These are phyloP conservation scores for Melanaphis sacchari DNA, from an alignment of 1,140 invertebrate species.

Conservation along the genomic window DNA sequence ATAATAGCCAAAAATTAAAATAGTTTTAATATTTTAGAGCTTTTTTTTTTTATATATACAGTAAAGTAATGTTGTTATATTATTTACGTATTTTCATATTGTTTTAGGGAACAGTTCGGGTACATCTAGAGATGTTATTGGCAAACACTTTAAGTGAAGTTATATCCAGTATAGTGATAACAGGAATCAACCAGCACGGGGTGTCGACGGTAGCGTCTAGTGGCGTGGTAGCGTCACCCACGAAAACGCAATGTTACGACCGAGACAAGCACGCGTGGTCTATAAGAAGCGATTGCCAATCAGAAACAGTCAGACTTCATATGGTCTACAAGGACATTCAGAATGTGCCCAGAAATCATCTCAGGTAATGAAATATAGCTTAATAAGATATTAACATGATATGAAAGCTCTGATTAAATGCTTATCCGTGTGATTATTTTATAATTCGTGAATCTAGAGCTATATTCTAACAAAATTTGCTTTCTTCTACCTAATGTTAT, in stretches of 20 bases:
- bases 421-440: neutral
- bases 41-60: neutral
- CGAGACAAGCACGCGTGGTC: constrained; percentile 85
- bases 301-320: constrained; percentile 78
- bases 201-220: constrained; percentile 66
- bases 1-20: neutral
- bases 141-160: constrained; percentile 79
- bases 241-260: constrained; percentile 77
- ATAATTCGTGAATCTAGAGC: neutral
- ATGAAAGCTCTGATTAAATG: neutral
- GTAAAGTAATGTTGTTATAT: neutral
- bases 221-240: constrained; percentile 61
- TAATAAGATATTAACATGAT: neutral
- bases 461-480: neutral
- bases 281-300: constrained; percentile 80
- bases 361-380: constrained; percentile 66
- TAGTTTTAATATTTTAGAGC: neutral
- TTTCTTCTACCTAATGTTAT: neutral
- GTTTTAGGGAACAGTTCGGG: constrained; percentile 67
- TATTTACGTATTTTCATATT: neutral
- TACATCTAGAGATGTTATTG: constrained; percentile 79
- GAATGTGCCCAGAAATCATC: constrained; percentile 83
- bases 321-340: constrained; percentile 86
- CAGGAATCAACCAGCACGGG: constrained; percentile 41
- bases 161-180: constrained; percentile 61